These are phyloP conservation scores for Leptodactylus fuscus DNA, from an alignment of 2,113 vertebrate genomes.

Conservation along the genomic window DNA sequence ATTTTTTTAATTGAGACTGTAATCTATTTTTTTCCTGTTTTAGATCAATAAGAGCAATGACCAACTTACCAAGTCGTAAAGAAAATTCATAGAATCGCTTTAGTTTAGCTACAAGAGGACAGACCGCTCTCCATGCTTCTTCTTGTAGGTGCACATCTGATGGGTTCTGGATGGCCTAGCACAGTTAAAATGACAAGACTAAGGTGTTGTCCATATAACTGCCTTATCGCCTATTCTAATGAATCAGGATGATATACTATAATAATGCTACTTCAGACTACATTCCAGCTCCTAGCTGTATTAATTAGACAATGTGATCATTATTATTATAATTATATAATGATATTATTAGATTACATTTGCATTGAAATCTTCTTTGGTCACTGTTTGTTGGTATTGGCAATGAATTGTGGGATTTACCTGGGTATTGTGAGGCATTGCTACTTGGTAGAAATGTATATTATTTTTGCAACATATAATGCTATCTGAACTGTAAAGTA, in stretches of 20 bases:
- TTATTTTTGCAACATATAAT: no score
- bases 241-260: background rate
- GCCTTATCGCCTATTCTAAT: background rate
- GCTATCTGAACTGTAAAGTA: background rate
- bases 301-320: no score
- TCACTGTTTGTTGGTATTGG: background rate
- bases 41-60: background rate
- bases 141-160: conserved; percentile 88
- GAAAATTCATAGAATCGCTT: conserved; percentile 94
- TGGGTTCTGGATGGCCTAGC: conserved; percentile 89
- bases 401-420: no score
- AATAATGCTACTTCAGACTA: no score
- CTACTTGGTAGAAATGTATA: background rate
- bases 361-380: background rate
- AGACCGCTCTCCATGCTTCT: conserved; percentile 90
- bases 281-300: no score
- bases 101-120: conserved; percentile 91
- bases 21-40: background rate
- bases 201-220: background rate
- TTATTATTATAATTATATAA: no score
- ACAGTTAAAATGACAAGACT: background rate
- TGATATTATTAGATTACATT: no score
- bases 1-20: background rate
- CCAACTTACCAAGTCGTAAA: conserved; percentile 82
- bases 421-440: no score